Evolutionary conservation across 2,888 invertebrate genomes (phyloP), one percentile per base, ranked within the genome.

Genomic region (Orchesella flavescens): DNA sequence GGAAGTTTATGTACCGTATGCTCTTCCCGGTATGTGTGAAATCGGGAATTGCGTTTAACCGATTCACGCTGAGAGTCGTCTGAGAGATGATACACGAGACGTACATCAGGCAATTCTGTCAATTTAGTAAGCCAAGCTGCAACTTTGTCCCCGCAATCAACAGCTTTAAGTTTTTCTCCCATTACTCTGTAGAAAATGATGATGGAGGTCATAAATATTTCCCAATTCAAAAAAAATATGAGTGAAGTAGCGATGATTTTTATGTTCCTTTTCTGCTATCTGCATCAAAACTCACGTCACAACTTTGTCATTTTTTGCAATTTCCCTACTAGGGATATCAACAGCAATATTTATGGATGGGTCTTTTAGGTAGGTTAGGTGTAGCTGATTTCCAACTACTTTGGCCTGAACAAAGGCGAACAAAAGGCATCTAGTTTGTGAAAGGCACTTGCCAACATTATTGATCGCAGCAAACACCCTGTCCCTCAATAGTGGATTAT

Each of bases 101-200:
- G 83, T 0, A 87, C 55, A 2, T 75, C 83, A 7, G 66, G 71
- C n/a, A 68, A 61, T 55, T 66, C 73, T 13, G 81, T 74, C n/a
- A 87, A 57, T 21, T 34, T 84, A 9, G 21, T 43, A 4, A 87
- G 44, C 87, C 87, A 88, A 13, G 69, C 23, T 55, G 84, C 84
- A 53, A 84, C 85, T 43, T 84, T 77, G 69, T 88, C 87, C 1
- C 88, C 88, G 65, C 88, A 88, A 57, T 88, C 88, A 10, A 86
- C 10, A 34, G 66, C 86, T 1, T 63, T 65, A 1, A 88, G n/a
- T 24, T 75, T 85, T 66, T 84, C 81, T 43, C 80, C 82, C 15
- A 75, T 71, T 53, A 86, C 55, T 24, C 86, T 87, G 44, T 23
- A 5, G 57, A n/a, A 13, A 53, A 65, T 23, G 55, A 43, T 49